Percentiles rank a stretch among this genome's conserved stretches.
These are phyloP conservation scores for Drosophila barbarae DNA, from an alignment of 2,888 invertebrate genomes.

Conservation along the genomic window DNA sequence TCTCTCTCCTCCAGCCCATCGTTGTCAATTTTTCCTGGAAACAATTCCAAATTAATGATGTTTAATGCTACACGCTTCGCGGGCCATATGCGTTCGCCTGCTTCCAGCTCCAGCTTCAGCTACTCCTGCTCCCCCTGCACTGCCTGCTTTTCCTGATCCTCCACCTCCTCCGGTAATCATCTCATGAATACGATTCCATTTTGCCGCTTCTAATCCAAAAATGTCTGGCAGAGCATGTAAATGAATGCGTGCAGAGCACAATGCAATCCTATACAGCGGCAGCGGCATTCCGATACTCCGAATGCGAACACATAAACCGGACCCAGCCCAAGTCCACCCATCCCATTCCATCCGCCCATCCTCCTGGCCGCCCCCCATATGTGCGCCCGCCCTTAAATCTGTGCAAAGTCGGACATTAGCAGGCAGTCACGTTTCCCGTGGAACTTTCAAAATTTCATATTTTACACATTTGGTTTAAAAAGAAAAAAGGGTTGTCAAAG, in stretches of 20 bases:
- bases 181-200: neutral
- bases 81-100: slow-evolving; percentile 49
- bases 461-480: neutral
- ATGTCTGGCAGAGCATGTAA: slow-evolving; percentile 39
- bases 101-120: neutral
- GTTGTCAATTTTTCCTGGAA: slow-evolving; percentile 62
- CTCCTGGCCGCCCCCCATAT: neutral
- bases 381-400: slow-evolving; percentile 8
- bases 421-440: slow-evolving; percentile 8
- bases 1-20: slow-evolving; percentile 25
- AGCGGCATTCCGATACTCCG: slow-evolving; percentile 9
- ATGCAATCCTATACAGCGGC: neutral
- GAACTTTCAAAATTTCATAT: slow-evolving; percentile 3
- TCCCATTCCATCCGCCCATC: neutral
- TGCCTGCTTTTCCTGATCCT: neutral
- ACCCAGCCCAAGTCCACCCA: neutral
- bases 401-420: slow-evolving; percentile 11
- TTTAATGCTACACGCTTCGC: slow-evolving; percentile 62
- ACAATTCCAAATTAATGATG: slow-evolving; percentile 62
- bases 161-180: neutral
- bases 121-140: neutral
- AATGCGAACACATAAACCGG: neutral
- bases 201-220: slow-evolving; percentile 38
- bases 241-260: slow-evolving; percentile 6
- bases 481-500: neutral